Evolutionary conservation across 1,140 invertebrate genomes (phyloP), one percentile per base, ranked within the genome.

Genomic region (Gryllus bimaculatus): DNA sequence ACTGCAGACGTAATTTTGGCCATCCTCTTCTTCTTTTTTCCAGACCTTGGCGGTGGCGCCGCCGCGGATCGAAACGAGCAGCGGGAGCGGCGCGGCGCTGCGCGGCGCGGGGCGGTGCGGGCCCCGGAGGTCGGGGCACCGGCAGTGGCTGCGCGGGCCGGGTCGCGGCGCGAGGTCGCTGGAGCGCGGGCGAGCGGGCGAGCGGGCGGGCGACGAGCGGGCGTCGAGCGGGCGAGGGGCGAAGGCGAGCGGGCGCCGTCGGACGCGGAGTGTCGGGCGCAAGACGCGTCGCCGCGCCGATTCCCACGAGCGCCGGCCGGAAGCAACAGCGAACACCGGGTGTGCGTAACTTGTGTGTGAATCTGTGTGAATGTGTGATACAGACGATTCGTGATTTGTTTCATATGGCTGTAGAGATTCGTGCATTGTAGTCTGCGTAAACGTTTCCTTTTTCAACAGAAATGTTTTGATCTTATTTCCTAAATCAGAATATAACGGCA

Each of bases 361-460:
- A 66, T 66, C 54, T 66, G 54, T 66, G 54, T 66, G 54, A 66
- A 66, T 66, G 54, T 66, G 54, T 66, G 54, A 66, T 66, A 66
- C 54, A 66, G 54, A 66, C 54, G 54, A 13, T 66, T 66, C 54
- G 10, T 66, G 54, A 66, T 18, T 66, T 66, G 54, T 10, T 18
- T 66, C 26, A 39, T 39, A 39, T 39, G 26, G 26, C 26, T 66
- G 54, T 66, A 66, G 54, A 66, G 54, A 66, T 2, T 66, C 18
- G 10, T 66, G 54, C 18, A 13, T 7, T 66, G 54, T 66, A 66
- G 54, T 66, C 54, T 66, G 54, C 54, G 54, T 66, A 66, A 66
- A 66, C 54, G 10, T 66, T 18, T 66, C 7, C 54, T 7, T 66
- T 18, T 39, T 39, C 26, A 39, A 39, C 26, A 39, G 26, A 39